Evolutionary conservation across 2,888 invertebrate species (phyloP).

Genomic region (Allophyes oxyacanthae): DNA sequence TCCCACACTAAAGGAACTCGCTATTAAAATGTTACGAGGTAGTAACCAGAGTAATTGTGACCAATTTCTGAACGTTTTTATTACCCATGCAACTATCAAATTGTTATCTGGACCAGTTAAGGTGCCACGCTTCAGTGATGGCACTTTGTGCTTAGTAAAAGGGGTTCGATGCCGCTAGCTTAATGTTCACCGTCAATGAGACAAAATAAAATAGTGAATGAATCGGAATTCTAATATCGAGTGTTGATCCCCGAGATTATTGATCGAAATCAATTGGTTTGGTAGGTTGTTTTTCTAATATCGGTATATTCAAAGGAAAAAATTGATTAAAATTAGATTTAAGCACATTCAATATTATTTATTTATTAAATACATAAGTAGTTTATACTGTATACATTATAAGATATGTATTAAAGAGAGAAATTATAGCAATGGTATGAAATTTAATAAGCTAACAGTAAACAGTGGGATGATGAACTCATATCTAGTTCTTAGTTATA

Average conservation of each 20-base stretch:
- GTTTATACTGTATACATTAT: too few relatives aligned
- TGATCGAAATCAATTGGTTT: background rate
- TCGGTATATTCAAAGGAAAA: too few relatives aligned
- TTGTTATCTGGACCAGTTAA: conserved; percentile 76
- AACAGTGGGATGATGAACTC: too few relatives aligned
- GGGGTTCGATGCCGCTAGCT: conserved; percentile 49
- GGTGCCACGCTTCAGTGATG: conserved; percentile 66
- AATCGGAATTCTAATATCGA: conserved; percentile 5
- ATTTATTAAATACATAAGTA: too few relatives aligned
- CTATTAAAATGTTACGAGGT: conserved; percentile 86
- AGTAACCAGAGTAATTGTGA: conserved; percentile 84
- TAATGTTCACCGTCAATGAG: conserved; percentile 31
- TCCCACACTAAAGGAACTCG: conserved; percentile 81
- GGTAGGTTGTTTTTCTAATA: too few relatives aligned
- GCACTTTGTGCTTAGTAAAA: conserved; percentile 59
- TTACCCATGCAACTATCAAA: conserved; percentile 84
- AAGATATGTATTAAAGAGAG: too few relatives aligned
- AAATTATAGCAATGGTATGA: too few relatives aligned
- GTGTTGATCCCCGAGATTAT: background rate
- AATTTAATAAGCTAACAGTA: too few relatives aligned
- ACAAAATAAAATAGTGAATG: background rate
- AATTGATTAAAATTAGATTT: too few relatives aligned
- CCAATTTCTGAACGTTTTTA: conserved; percentile 85
- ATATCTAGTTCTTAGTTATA: too few relatives aligned
- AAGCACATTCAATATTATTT: too few relatives aligned